A percentile compares a stretch with the other conserved stretches of the same genome.
Evolutionary conservation across 1,140 invertebrate species (phyloP).

Genomic region (Muscidifurax raptorellus): DNA sequence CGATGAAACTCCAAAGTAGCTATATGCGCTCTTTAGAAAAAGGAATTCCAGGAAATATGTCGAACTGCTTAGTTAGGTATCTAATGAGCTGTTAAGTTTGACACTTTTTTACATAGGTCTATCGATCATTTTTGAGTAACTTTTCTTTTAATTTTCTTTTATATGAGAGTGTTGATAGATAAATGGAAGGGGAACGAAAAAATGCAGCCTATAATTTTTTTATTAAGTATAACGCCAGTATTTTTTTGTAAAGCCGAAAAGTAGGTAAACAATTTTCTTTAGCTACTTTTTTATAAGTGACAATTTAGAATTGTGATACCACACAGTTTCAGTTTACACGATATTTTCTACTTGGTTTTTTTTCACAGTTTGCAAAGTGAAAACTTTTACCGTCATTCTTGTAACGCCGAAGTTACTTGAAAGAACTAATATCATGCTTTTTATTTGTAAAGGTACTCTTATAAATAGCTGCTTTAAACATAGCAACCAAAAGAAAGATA

Average conservation of each 20-base stretch:
- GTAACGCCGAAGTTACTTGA: conserved; percentile 23
- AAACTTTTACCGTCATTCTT: conserved; percentile 20
- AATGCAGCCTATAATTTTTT: conserved; percentile 40
- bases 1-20: conserved; percentile 38
- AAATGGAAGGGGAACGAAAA: conserved; percentile 3
- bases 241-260: conserved; percentile 35
- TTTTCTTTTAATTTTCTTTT: conserved; percentile 35
- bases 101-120: conserved; percentile 53
- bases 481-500: conserved; percentile 15
- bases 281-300: conserved; percentile 44
- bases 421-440: conserved; percentile 21
- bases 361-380: conserved; percentile 29
- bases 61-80: conserved; percentile 47
- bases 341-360: conserved; percentile 44
- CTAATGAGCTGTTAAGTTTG: conserved; percentile 56
- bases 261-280: conserved; percentile 36
- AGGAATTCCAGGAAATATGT: conserved; percentile 38
- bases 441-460: conserved; percentile 31
- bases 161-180: conserved; percentile 28
- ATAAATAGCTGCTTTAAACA: conserved; percentile 26
- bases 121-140: conserved; percentile 51
- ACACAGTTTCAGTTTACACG: conserved; percentile 39
- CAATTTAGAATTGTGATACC: conserved; percentile 48
- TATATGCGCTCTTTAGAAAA: conserved; percentile 29
- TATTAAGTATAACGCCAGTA: conserved; percentile 17